phyloP scores from a whole-genome alignment of 2,797 vertebrate genomes.

The Setipinna tenuifilis region DNA sequence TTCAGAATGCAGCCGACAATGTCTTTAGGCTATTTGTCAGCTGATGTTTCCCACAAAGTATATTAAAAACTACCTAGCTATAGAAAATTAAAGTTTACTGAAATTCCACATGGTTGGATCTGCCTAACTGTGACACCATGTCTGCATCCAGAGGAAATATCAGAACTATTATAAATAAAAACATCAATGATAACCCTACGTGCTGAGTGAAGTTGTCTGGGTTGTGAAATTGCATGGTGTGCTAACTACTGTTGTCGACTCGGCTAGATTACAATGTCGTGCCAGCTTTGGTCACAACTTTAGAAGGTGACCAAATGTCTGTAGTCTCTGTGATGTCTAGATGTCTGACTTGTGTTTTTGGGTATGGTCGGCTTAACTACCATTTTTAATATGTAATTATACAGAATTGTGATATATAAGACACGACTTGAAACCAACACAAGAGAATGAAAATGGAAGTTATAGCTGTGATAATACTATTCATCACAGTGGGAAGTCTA shows the following conservation, averaged over 20 bases:
- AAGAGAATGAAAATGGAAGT: not conserved
- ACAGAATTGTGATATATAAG: not conserved
- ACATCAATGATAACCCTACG: not conserved
- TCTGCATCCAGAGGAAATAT: not conserved
- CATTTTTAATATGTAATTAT: not conserved
- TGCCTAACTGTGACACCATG: too few species aligned
- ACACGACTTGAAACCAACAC: not conserved
- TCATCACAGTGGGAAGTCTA: slow-evolving; percentile 27
- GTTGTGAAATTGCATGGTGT: not conserved
- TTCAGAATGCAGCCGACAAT: too few species aligned
- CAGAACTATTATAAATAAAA: not conserved
- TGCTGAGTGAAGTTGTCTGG: not conserved
- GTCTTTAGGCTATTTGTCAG: too few species aligned
- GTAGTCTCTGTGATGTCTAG: slow-evolving; percentile 15
- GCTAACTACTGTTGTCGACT: not conserved
- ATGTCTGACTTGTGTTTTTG: slow-evolving; percentile 19
- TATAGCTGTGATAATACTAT: not conserved
- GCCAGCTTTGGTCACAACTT: not conserved
- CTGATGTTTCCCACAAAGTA: too few species aligned
- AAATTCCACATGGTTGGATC: too few species aligned
- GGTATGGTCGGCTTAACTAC: not conserved
- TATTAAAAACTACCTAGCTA: too few species aligned
- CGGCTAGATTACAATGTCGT: not conserved
- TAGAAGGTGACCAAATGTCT: slow-evolving; percentile 10
- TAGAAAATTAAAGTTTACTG: too few species aligned